These are phyloP conservation scores for Exaiptasia diaphana DNA, from an alignment of 64 coral and sea anemone species.

Conservation along the genomic window DNA sequence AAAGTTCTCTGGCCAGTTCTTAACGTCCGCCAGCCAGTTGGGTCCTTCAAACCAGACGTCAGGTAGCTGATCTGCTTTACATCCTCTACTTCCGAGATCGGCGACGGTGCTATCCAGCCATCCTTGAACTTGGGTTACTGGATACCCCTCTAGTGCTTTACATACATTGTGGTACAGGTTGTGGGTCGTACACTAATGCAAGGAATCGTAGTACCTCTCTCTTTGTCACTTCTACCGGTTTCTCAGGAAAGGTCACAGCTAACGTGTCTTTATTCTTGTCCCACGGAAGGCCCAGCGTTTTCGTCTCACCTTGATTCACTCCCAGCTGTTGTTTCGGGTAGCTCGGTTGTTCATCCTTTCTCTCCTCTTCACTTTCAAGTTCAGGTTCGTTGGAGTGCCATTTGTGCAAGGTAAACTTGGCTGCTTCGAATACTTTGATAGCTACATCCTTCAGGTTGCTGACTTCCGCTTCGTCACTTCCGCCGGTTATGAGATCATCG, in stretches of 20 bases:
- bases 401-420: slow-evolving; percentile 37
- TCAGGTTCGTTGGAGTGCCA: slow-evolving; percentile 32
- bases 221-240: not conserved
- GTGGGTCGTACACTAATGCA: not conserved
- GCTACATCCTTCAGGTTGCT: slow-evolving; percentile 12
- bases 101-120: slow-evolving; percentile 17
- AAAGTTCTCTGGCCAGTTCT: not conserved
- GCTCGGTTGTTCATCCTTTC: not conserved
- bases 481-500: slow-evolving; percentile 30
- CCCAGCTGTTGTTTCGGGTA: slow-evolving; percentile 39
- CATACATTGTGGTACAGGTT: not conserved
- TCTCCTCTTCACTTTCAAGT: not conserved
- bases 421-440: slow-evolving; percentile 18
- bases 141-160: not conserved
- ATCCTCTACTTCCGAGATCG: not conserved
- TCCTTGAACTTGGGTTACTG: not conserved
- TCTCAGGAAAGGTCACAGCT: slow-evolving; percentile 6
- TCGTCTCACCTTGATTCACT: slow-evolving; percentile 3
- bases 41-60: not conserved
- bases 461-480: slow-evolving; percentile 2
- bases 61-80: not conserved
- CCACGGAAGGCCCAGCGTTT: slow-evolving; percentile 35
- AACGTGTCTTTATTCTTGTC: slow-evolving; percentile 25
- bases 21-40: not conserved
- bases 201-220: slow-evolving; percentile 10